Conservation (phyloP, 2,888 invertebrate species). For the Criorhina ranunculi region DNA sequence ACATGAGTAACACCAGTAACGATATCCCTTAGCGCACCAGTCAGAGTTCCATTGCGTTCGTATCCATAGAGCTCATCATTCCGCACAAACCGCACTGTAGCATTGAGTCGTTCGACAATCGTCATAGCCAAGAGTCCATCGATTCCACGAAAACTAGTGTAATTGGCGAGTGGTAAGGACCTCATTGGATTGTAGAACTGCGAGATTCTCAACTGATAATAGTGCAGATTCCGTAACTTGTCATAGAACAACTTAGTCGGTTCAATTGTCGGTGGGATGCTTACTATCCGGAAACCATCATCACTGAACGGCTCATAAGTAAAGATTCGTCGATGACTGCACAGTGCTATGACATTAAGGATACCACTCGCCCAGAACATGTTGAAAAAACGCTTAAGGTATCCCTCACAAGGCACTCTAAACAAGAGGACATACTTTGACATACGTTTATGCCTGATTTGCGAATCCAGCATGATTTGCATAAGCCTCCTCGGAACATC, state of each 20-base stretch:
- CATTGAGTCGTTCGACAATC: constrained; percentile 79
- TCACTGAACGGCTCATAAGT: constrained; percentile 80
- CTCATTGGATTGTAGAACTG: constrained; percentile 80
- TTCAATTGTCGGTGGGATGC: constrained; percentile 2
- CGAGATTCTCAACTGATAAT: constrained; percentile 79
- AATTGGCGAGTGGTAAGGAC: constrained; percentile 77
- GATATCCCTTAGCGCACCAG: constrained; percentile 80
- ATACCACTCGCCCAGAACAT: constrained; percentile 79
- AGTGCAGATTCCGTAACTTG: constrained; percentile 79
- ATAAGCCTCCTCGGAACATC: not conserved
- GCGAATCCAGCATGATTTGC: constrained; percentile 18
- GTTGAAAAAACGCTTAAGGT: constrained; percentile 78
- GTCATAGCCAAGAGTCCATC: constrained; percentile 79
- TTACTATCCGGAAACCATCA: constrained; percentile 77
- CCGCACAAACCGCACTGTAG: constrained; percentile 78
- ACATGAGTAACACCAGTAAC: constrained; percentile 78
- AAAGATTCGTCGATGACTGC: constrained; percentile 62
- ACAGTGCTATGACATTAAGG: constrained; percentile 79
- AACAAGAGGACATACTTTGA: constrained; percentile 81
- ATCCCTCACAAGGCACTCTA: constrained; percentile 72
- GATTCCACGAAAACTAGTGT: constrained; percentile 77
- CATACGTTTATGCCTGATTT: constrained; percentile 73
- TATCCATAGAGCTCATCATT: constrained; percentile 80
- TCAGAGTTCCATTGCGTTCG: constrained; percentile 78
- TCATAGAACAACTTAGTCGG: constrained; percentile 76